Percentiles rank a stretch among this genome's conserved stretches.
Evolutionary conservation across 2,113 vertebrate genomes (phyloP).

Genomic region (Cyprinus carpio): DNA sequence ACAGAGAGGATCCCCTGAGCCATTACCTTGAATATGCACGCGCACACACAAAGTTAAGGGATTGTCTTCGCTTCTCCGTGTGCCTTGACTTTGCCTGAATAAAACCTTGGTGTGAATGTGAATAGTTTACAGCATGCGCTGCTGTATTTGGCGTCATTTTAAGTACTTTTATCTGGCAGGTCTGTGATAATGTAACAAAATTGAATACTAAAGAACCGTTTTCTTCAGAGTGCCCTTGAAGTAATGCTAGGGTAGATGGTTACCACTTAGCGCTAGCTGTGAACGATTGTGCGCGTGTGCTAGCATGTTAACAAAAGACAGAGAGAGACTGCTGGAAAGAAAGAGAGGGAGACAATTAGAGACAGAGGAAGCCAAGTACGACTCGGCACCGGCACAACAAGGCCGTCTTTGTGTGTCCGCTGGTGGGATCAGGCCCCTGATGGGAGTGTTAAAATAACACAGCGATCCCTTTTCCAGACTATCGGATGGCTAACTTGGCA

Average conservation of each 20-base stretch:
- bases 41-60: slow-evolving; percentile 1
- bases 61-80: not conserved
- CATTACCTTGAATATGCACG: slow-evolving; percentile 21
- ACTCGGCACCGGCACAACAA: slow-evolving; percentile 37
- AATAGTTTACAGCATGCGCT: not conserved
- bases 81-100: not conserved
- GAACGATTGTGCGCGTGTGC: not conserved
- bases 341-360: slow-evolving; percentile 4
- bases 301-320: slow-evolving; percentile 38
- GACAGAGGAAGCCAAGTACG: slow-evolving; percentile 36
- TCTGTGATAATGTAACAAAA: not conserved
- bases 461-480: slow-evolving; percentile 25
- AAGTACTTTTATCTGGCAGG: not conserved
- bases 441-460: slow-evolving; percentile 39
- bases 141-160: not conserved
- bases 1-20: slow-evolving; percentile 31
- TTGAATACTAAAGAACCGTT: not conserved
- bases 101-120: not conserved
- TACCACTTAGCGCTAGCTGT: slow-evolving; percentile 26
- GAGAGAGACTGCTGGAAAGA: slow-evolving; percentile 46
- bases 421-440: slow-evolving; percentile 41
- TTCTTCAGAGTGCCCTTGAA: not conserved
- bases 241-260: slow-evolving; percentile 34
- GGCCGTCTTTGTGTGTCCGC: slow-evolving; percentile 43
- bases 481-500: not conserved